Evolutionary conservation across 2,113 vertebrate species (phyloP), one percentile per base, ranked within the genome.

Genomic region (Oreochromis niloticus): DNA sequence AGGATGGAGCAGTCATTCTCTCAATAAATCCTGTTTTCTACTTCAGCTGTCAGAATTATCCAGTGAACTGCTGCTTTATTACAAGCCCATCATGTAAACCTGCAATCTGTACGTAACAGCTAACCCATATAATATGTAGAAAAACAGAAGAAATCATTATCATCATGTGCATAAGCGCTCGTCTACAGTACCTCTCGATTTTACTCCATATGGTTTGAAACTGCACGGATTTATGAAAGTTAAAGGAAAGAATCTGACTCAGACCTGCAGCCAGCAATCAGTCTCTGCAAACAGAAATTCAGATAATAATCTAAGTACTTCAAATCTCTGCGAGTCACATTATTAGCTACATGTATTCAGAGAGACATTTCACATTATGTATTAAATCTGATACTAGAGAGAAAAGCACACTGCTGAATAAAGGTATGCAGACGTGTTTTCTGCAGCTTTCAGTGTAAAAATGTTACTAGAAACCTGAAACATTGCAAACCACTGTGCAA

Each of bases 241-340:
- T 46, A 78, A 50, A 50, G 41, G 27, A 78, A 50, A 46, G 7
- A 73, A 46, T 73, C 39, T 1, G 43, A 75, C 16, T 75, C 2
- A 75, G 43, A 75, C 0, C 43, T 0, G 24, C 19, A 12, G 61
- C 34, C 10, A 32, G 27, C 71, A 50, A 78, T 32, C 71, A 32
- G 71, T 19, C 43, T 30, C 43, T 13, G 71, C 27, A 78, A 50
- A 75, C 10, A 19, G 43, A 32, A 78, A 78, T 78, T 75, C 46
- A 78, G 73, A 78, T 32, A 75, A 30, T 48, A 48, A 78, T 32
- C 46, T 32, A 32, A 78, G 27, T 19, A 32, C 73, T 52, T n/a
- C 46, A 78, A 50, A 78, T 78, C 6, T 78, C 73, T 78, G 10
- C 0, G 17, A 78, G 43, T 50, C 16, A 78, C 46, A n/a, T 50